phyloP scores from a whole-genome alignment of 2,113 vertebrate species.

The Mormyrus lacerda region DNA sequence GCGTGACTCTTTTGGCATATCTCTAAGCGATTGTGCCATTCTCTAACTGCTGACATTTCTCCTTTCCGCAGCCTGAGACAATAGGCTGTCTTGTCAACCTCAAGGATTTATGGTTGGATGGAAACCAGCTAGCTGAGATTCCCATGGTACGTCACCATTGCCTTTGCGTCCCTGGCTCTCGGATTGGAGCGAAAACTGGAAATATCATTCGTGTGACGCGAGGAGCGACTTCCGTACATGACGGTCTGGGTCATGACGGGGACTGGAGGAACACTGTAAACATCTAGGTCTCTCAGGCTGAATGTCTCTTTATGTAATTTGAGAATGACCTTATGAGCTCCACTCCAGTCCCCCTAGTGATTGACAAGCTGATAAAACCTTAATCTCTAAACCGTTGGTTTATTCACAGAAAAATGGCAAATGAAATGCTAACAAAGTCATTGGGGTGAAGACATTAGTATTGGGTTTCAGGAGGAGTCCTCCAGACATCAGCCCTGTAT shows the following conservation, averaged over 20 bases:
- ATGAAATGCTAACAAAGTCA: neutral
- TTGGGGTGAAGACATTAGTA: neutral
- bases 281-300: neutral
- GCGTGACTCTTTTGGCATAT: neutral
- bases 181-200: neutral
- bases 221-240: neutral
- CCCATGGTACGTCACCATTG: conserved; percentile 70
- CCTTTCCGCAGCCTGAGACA: conserved; percentile 75
- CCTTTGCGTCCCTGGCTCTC: neutral
- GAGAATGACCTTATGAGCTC: neutral
- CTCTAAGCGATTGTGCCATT: neutral
- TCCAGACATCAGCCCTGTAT: neutral
- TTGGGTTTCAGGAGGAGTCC: neutral
- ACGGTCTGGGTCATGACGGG: neutral
- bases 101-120: conserved; percentile 96
- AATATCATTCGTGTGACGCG: neutral
- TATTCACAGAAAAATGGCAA: neutral
- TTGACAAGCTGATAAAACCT: neutral
- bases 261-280: neutral
- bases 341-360: neutral
- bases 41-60: conserved; percentile 29
- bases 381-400: neutral
- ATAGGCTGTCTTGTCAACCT: conserved; percentile 89
- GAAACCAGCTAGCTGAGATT: conserved; percentile 87
- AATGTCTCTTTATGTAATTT: neutral